A percentile compares a stretch with the other conserved stretches of the same genome.
phyloP scores from a whole-genome alignment of 1,140 invertebrate species.

The Dreissena polymorpha region DNA sequence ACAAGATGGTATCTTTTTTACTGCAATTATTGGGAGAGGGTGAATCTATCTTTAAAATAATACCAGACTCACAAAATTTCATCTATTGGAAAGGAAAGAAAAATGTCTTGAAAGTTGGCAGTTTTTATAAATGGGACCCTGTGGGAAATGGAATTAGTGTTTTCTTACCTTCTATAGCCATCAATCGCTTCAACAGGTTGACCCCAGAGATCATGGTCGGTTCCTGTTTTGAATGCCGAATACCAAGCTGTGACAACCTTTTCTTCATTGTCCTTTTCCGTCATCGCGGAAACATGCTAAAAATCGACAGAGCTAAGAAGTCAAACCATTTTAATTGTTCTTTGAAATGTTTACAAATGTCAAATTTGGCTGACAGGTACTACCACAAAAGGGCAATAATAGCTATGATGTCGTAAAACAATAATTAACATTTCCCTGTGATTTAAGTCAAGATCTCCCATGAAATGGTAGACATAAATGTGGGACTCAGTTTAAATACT shows the following conservation, averaged over 20 bases:
- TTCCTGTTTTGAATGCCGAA: slow-evolving; percentile 67
- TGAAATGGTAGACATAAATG: too few relatives aligned
- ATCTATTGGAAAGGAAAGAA: too few relatives aligned
- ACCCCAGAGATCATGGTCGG: slow-evolving; percentile 76
- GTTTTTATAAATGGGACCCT: too few relatives aligned
- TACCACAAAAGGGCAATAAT: slow-evolving; percentile 27
- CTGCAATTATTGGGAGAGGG: too few relatives aligned
- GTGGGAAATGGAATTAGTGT: too few relatives aligned
- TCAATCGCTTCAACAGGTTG: slow-evolving; percentile 76
- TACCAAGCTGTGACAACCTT: slow-evolving; percentile 67
- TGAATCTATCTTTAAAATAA: too few relatives aligned
- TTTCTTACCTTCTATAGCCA: slow-evolving; percentile 70
- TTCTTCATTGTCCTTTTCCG: slow-evolving; percentile 58
- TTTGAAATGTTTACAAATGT: slow-evolving; percentile 37
- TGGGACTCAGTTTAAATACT: too few relatives aligned
- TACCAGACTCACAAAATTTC: too few relatives aligned
- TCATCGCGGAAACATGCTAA: slow-evolving; percentile 48
- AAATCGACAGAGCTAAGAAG: slow-evolving; percentile 8
- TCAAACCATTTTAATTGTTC: slow-evolving; percentile 11
- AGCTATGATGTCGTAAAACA: slow-evolving; percentile 23
- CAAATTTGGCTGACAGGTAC: slow-evolving; percentile 29
- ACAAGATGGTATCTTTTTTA: too few relatives aligned
- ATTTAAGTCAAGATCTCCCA: too few relatives aligned
- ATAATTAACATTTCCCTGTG: neutral
- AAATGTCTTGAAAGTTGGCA: too few relatives aligned